These are phyloP conservation scores for Todiramphus saurophagus DNA, from an alignment of 2,113 vertebrate species.

Conservation along the genomic window DNA sequence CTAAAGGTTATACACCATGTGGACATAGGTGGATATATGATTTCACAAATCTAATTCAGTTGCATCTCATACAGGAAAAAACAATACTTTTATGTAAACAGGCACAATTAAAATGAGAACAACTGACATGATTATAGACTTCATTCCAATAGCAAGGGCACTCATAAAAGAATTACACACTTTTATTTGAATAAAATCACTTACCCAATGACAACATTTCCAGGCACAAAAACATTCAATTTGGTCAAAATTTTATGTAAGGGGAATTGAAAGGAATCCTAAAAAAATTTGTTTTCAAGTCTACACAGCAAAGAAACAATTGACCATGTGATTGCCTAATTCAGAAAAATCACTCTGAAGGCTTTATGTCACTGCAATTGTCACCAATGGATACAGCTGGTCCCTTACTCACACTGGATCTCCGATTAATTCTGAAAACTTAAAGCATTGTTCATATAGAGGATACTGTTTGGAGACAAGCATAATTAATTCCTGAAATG, in stretches of 20 bases:
- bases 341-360: not conserved
- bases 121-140: not conserved
- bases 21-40: not conserved
- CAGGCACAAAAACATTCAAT: not conserved
- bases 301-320: not conserved
- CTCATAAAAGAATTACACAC: not conserved
- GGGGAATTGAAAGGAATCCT: not conserved
- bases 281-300: not conserved
- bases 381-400: not conserved
- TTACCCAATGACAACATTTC: not conserved
- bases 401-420: not conserved
- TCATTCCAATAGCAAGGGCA: not conserved
- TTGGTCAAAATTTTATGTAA: not conserved
- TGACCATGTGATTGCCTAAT: not conserved
- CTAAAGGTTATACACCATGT: not conserved
- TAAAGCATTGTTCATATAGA: not conserved
- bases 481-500: not conserved
- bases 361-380: not conserved
- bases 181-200: not conserved
- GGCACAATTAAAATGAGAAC: not conserved
- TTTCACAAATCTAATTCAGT: not conserved
- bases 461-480: not conserved
- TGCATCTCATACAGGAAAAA: not conserved
- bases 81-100: not conserved
- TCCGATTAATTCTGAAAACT: not conserved